Conservation (phyloP, 2,797 vertebrate species). For the Morus bassanus region DNA sequence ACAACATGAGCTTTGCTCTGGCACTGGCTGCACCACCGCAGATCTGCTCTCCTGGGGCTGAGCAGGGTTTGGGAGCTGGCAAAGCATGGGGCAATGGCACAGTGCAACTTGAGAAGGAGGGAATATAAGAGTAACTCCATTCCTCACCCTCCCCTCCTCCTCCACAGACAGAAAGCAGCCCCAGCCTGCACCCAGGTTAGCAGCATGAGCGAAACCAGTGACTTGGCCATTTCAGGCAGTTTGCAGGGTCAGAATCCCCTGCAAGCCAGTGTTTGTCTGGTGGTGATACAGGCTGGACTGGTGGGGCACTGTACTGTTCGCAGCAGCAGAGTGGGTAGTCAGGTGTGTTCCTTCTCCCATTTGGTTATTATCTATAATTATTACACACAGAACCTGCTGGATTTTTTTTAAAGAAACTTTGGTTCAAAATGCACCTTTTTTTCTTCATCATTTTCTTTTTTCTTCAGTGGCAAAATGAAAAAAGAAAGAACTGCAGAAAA, state of each 20-base stretch:
- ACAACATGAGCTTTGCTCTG: accelerated
- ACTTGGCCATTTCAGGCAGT: background rate
- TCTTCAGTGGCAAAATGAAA: background rate
- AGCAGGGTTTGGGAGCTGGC: background rate
- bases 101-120: accelerated
- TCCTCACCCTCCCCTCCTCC: accelerated
- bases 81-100: accelerated
- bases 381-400: background rate
- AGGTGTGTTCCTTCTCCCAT: background rate
- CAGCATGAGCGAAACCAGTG: background rate
- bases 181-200: background rate
- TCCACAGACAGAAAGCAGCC: background rate
- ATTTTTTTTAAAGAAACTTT: background rate
- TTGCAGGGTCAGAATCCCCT: background rate
- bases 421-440: background rate
- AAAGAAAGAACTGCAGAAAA: background rate
- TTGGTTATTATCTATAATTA: background rate
- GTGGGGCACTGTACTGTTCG: background rate
- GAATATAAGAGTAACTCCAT: background rate
- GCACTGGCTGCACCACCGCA: background rate
- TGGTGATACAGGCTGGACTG: background rate
- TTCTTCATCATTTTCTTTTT: background rate
- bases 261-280: background rate
- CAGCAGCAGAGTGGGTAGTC: background rate
- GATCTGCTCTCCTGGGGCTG: accelerated